phyloP scores from a whole-genome alignment of 2,113 vertebrate species.

The Hystrix brachyura region DNA sequence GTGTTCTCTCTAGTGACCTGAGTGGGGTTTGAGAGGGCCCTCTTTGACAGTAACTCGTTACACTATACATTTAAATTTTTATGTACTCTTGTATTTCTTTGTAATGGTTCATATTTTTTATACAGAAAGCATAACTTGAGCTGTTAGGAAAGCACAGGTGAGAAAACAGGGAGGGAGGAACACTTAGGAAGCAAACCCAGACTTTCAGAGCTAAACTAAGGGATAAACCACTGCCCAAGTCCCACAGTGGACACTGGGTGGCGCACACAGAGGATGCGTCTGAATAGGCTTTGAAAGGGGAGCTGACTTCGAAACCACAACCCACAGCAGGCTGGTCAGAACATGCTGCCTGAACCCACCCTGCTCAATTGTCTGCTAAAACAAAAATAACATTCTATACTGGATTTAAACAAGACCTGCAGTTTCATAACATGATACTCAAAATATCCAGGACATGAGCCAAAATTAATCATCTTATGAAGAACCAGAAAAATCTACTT shows the following conservation, averaged over 20 bases:
- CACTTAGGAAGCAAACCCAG: background rate
- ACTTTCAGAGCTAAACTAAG: background rate
- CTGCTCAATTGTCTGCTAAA: slow-evolving; percentile 48
- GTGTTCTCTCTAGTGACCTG: background rate
- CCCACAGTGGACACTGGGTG: background rate
- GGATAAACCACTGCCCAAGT: background rate
- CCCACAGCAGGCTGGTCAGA: background rate
- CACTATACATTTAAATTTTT: background rate
- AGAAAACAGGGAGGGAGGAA: background rate
- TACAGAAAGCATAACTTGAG: background rate
- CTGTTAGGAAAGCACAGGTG: background rate
- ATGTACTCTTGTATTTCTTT: background rate
- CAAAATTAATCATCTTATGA: slow-evolving; percentile 64
- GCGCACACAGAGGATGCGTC: background rate
- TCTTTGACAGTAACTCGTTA: background rate
- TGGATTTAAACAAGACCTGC: slow-evolving; percentile 45
- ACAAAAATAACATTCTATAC: slow-evolving; percentile 58
- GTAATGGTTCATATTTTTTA: background rate
- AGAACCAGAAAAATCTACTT: slow-evolving; percentile 50
- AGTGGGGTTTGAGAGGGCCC: background rate
- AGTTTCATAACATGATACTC: slow-evolving; percentile 54
- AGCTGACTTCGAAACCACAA: background rate
- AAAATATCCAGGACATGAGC: background rate
- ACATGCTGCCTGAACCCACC: slow-evolving; percentile 20
- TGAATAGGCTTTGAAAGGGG: background rate